A percentile compares a stretch with the other conserved stretches of the same genome.
phyloP scores from a whole-genome alignment of 2,888 invertebrate genomes.

The Hetaerina titia region DNA sequence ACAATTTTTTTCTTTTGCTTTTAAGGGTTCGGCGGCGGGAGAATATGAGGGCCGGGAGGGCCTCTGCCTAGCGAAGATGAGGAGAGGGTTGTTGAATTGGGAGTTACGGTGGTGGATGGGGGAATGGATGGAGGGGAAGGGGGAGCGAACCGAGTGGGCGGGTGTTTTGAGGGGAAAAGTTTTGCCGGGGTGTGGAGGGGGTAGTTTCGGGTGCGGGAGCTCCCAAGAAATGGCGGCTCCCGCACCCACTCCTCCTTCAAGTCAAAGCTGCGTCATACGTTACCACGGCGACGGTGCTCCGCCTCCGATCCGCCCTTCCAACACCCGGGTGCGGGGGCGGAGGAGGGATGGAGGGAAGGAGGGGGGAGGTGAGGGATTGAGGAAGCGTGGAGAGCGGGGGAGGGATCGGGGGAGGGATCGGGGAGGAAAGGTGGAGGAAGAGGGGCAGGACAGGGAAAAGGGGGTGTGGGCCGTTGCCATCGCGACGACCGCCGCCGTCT shows the following conservation, averaged over 20 bases:
- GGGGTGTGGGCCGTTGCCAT: constrained; percentile 40
- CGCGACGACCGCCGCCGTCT: constrained; percentile 51
- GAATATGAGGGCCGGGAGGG: no score
- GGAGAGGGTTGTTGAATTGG: neutral
- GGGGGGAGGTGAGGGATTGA: no score
- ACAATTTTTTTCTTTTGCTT: no score
- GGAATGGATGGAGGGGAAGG: neutral
- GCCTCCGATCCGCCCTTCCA: constrained; percentile 56
- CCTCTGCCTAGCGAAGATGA: neutral
- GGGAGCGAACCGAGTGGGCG: neutral
- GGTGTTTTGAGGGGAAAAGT: neutral
- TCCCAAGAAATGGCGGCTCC: constrained; percentile 56
- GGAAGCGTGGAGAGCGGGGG: neutral
- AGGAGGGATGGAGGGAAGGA: neutral
- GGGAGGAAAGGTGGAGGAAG: neutral
- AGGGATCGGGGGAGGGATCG: neutral
- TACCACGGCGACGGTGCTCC: constrained; percentile 55
- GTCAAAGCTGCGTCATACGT: constrained; percentile 62
- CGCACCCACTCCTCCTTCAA: constrained; percentile 25
- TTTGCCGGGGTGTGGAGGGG: neutral
- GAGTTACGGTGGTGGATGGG: neutral
- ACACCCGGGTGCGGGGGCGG: constrained; percentile 31
- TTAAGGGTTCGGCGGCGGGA: no score
- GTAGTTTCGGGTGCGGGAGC: neutral
- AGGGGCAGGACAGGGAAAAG: neutral